These are phyloP conservation scores for Nomada hirtipes DNA, from an alignment of 2,888 invertebrate genomes.

Conservation along the genomic window DNA sequence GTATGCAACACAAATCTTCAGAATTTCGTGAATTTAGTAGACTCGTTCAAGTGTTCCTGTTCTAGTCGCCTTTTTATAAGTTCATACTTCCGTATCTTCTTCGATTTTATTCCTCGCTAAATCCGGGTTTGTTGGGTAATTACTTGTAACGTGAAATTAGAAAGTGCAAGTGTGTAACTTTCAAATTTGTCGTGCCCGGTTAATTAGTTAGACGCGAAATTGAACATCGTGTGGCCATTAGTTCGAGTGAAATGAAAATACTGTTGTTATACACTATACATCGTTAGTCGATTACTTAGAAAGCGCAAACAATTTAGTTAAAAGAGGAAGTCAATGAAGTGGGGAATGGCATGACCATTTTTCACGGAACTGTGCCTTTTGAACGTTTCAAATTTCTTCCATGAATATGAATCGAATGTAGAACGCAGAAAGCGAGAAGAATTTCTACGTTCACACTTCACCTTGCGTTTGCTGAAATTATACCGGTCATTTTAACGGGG, in stretches of 20 bases:
- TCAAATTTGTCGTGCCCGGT: neutral
- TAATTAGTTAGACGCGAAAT: neutral
- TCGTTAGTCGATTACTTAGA: constrained; percentile 31
- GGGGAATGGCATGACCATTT: constrained; percentile 14
- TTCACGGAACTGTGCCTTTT: too few relatives aligned
- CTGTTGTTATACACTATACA: too few relatives aligned
- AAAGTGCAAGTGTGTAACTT: neutral
- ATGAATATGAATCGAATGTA: constrained; percentile 8
- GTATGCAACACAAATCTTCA: too few relatives aligned
- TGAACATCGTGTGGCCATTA: too few relatives aligned
- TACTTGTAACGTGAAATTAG: neutral
- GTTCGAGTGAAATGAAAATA: neutral
- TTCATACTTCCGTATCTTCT: neutral
- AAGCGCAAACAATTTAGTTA: constrained; percentile 36
- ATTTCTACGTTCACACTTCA: constrained; percentile 41
- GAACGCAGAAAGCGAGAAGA: constrained; percentile 16
- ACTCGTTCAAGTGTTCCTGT: neutral
- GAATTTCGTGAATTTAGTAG: neutral
- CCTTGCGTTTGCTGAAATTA: constrained; percentile 11
- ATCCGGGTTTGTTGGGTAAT: neutral
- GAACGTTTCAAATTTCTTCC: neutral
- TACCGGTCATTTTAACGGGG: constrained; percentile 23
- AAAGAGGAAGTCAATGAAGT: constrained; percentile 8
- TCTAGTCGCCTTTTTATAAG: too few relatives aligned
- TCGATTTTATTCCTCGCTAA: neutral